Conservation (phyloP, 2,113 vertebrate genomes). For the Struthidea cinerea region DNA sequence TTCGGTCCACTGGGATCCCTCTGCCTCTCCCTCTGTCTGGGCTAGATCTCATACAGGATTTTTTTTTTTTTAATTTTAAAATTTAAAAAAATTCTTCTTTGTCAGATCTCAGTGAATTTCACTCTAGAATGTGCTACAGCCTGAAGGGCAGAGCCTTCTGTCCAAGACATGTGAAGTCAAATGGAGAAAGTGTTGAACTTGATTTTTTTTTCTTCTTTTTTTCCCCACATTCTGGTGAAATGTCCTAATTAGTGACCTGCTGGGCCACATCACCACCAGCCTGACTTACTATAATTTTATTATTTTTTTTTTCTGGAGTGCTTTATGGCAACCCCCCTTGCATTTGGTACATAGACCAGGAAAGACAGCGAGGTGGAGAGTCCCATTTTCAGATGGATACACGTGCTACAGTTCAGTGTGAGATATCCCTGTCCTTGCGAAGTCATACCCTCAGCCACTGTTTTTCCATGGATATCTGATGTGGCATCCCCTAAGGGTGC, state of each 20-base stretch:
- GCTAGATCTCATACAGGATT: neutral
- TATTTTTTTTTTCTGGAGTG: neutral
- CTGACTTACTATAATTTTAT: neutral
- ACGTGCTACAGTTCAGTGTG: accelerated
- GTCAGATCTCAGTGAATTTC: neutral
- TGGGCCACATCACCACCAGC: neutral
- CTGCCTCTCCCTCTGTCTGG: neutral
- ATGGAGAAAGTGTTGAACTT: neutral
- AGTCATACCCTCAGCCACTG: neutral
- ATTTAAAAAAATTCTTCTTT: too few species aligned
- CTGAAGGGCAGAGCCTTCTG: neutral
- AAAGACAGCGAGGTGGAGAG: neutral
- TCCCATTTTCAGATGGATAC: neutral
- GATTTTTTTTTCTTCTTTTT: neutral
- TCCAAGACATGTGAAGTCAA: neutral
- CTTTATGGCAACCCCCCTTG: accelerated
- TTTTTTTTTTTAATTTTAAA: too few species aligned
- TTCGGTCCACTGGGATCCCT: neutral
- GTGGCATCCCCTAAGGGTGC: neutral
- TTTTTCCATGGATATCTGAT: neutral
- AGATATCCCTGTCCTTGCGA: neutral
- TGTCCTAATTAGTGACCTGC: neutral
- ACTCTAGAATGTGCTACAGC: neutral
- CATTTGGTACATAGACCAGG: neutral
- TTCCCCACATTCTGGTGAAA: neutral